Conservation (phyloP, 2,888 invertebrate genomes). For the Cataglyphis rosenhaueri region DNA sequence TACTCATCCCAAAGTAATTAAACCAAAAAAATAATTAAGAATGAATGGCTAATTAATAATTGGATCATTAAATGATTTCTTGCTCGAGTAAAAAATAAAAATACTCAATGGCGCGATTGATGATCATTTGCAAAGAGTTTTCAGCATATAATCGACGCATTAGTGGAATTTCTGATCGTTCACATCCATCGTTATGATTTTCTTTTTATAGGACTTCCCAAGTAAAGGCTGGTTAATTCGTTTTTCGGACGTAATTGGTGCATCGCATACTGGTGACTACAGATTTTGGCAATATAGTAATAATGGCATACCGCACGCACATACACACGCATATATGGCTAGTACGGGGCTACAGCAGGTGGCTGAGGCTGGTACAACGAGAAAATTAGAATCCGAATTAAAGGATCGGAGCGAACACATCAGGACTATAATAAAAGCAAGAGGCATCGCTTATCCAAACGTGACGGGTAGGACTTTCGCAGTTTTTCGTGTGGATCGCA, state of each 20-base stretch:
- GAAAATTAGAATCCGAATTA: slow-evolving; percentile 95
- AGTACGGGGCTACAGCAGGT: slow-evolving; percentile 95
- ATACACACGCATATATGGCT: slow-evolving; percentile 86
- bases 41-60: not conserved
- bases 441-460: slow-evolving; percentile 95
- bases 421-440: slow-evolving; percentile 95
- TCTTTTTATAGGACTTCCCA: slow-evolving; percentile 91
- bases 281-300: slow-evolving; percentile 97
- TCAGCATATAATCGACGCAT: not conserved
- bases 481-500: slow-evolving; percentile 93
- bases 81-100: not conserved
- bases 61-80: not conserved
- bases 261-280: slow-evolving; percentile 95
- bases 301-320: slow-evolving; percentile 4
- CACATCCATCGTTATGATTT: not conserved
- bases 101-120: not conserved
- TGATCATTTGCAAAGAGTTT: not conserved
- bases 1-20: slow-evolving; percentile 93
- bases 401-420: slow-evolving; percentile 91
- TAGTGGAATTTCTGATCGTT: not conserved
- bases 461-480: slow-evolving; percentile 94
- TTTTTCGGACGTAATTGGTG: slow-evolving; percentile 98
- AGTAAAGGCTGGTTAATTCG: slow-evolving; percentile 95
- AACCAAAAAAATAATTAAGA: slow-evolving; percentile 1
- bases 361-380: slow-evolving; percentile 96